Evolutionary conservation across 1,140 invertebrate species (phyloP), one percentile per base, ranked within the genome.

Genomic region (Drosophila mauritiana): DNA sequence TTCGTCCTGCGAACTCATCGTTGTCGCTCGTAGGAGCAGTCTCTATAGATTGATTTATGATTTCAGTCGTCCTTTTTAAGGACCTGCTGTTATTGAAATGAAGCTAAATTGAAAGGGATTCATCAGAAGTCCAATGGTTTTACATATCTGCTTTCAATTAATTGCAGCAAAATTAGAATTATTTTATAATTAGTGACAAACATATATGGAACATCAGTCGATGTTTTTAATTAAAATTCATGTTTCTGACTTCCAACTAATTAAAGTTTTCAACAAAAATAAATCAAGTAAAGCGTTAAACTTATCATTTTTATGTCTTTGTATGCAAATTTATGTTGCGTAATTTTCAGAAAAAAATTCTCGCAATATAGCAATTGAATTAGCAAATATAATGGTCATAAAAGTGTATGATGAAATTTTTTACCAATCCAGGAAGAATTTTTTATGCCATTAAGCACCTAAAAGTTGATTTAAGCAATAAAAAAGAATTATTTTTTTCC

Each of bases 1-100:
- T 48, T 49, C 57, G 43, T 13, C 8, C 45, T 62, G 78, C 59
- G 36, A 45, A 53, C 54, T 70, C 67, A 70, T 70, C n/a, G 51
- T 46, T 69, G 51, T 49, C 51, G 27, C n/a, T 37, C 0, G 15
- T 13, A n/a, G 34, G 6, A 37, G 49, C n/a, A 69, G 63, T 11
- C 46, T 39, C 36, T 56, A 39, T 52, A 61, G 46, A 61, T 73
- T 61, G 57, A 43, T 70, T 39, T 51, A 73, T 22, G 45, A n/a
- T 56, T 46, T 39, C 22, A 34, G 31, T 25, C 22, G 42, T 39
- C 20, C 49, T 15, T 73, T 2, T 34, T 11, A 12, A 22, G 27
- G 27, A 3, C 31, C 7, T 31, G 31, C 1, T 31, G 8, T 37
- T 15, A 27, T 31, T 52, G n/a, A 34, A 46, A 31, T 34, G 25